phyloP scores from a whole-genome alignment of 2,888 invertebrate genomes.

The Molorchus minor region DNA sequence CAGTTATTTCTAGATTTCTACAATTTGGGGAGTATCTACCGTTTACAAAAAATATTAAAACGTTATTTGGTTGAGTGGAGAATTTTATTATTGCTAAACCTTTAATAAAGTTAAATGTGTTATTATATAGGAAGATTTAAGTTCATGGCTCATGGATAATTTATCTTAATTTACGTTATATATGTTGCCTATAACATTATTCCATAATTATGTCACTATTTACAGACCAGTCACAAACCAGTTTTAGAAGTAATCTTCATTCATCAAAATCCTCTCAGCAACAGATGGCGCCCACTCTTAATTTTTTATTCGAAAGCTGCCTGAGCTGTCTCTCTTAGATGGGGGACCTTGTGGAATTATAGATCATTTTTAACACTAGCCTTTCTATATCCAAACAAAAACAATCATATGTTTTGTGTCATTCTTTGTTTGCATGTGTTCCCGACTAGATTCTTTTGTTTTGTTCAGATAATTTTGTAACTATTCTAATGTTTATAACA shows the following conservation, averaged over 20 bases:
- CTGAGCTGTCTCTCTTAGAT: background rate
- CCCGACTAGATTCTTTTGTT: background rate
- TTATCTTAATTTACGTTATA: too few relatives aligned
- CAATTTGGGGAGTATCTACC: too few relatives aligned
- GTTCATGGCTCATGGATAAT: too few relatives aligned
- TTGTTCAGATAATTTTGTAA: background rate
- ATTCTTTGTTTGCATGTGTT: conserved; percentile 15
- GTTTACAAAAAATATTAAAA: too few relatives aligned
- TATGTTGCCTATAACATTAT: background rate
- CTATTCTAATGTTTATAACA: background rate
- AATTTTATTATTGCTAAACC: too few relatives aligned
- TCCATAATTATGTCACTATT: background rate
- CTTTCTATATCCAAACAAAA: conserved; percentile 22
- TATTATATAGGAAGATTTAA: too few relatives aligned
- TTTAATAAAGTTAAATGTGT: too few relatives aligned
- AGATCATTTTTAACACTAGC: background rate
- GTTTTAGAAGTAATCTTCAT: background rate
- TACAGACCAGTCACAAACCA: background rate
- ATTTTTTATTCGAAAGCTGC: background rate
- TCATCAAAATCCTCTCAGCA: background rate
- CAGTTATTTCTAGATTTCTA: too few relatives aligned
- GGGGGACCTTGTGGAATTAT: conserved; percentile 5
- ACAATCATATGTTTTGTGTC: conserved; percentile 34
- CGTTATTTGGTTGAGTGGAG: too few relatives aligned
- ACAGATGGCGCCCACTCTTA: background rate